Evolutionary conservation across 2,888 invertebrate genomes (phyloP).

Genomic region (Scaptomyza polygonia): DNA sequence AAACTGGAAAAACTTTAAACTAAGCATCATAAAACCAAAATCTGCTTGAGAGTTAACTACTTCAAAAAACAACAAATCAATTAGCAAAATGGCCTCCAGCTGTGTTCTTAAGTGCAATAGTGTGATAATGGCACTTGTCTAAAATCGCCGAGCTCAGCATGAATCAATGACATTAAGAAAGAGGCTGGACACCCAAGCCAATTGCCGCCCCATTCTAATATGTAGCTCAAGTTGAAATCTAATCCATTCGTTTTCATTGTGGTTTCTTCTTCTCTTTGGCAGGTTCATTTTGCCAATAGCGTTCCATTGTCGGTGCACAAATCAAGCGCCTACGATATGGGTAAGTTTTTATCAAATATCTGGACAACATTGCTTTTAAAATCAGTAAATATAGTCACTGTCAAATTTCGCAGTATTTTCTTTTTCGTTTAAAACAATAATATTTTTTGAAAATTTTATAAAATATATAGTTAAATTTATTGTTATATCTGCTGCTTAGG

Average conservation of each 20-base stretch:
- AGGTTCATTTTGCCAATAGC: conserved; percentile 88
- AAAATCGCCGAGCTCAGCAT: conserved; percentile 57
- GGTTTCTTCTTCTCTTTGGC: conserved; percentile 38
- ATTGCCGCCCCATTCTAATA: neutral
- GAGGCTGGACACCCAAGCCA: neutral
- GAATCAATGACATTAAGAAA: conserved; percentile 47
- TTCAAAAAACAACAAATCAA: conserved; percentile 22
- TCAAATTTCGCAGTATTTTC: conserved; percentile 5
- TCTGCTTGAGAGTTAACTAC: neutral
- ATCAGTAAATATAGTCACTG: conserved; percentile 26
- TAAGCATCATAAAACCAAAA: neutral
- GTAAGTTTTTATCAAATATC: conserved; percentile 56
- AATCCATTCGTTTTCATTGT: conserved; percentile 19
- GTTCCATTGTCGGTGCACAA: conserved; percentile 84
- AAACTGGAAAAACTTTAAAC: neutral
- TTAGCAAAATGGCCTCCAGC: conserved; percentile 32
- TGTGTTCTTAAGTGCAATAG: conserved; percentile 37
- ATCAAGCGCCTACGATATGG: conserved; percentile 82
- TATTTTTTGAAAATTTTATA: conserved; percentile 31
- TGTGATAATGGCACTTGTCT: conserved; percentile 30
- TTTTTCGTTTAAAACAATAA: conserved; percentile 17
- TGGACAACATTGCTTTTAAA: conserved; percentile 18
- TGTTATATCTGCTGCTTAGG: conserved; percentile 77
- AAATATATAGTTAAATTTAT: conserved; percentile 11
- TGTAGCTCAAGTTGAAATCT: conserved; percentile 10